Base-by-base conservation (phyloP, 2,797 vertebrate genomes). In the Danio aesculapii region DNA sequence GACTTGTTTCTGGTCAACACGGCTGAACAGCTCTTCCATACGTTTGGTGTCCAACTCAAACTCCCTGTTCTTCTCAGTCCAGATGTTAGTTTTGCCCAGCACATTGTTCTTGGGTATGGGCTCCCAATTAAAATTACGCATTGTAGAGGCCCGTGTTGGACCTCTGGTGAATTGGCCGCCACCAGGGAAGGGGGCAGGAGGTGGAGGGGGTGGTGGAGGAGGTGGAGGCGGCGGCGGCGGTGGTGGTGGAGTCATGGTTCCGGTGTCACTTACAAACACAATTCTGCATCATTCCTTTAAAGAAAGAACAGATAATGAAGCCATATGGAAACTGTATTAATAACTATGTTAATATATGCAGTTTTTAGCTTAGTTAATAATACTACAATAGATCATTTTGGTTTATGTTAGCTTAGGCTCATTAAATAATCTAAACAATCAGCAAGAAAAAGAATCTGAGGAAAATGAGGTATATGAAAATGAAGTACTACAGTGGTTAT, bases 81-180 rank as follows among this genome's bases (percentile, higher is more conserved):
- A 95, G 74, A 95, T 94, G 83, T 96, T 96, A 68, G 87, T 91
- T 17, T 92, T 94, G 63, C 94, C 93, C 52, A 92, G 55, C 46
- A 95, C 94, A 0, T 84, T 92, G 43, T 95, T 86, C 44, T 93
- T 91, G 10, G 95, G 95, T 49, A 96, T 90, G 1, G 93, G 90
- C 39, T 95, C 95, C 95, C 95, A 96, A 89, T 95, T 95, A 57
- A 96, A 95, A 77, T 93, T 95, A 47, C 94, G 92, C 91, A 96
- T 91, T 85, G 39, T 91, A 74, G 93, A 94, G 59, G 86, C 84
- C 39, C 87, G 88, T 13, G 44, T 88, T 0, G 41, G 49, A 12
- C 81, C 81, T 9, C 75, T 90, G 6, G 61, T 50, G 11, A 77
- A 2, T 10, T 70, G 46, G 39, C 79, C 77, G 0, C 52, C 52